phyloP scores from a whole-genome alignment of 2,888 invertebrate genomes.

The Hartigia nigra region DNA sequence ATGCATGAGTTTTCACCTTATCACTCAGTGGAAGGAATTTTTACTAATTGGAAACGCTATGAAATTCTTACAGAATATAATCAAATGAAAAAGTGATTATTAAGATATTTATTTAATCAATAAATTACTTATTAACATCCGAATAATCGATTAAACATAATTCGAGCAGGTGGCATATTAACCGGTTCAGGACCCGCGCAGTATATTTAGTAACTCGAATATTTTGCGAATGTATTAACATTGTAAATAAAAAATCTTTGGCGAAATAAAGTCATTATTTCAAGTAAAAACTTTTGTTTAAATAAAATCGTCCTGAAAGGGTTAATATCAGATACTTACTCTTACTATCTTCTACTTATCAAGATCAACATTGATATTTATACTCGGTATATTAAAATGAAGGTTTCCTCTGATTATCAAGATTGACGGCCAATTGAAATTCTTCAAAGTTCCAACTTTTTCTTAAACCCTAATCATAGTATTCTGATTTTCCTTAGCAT shows the following conservation, averaged over 20 bases:
- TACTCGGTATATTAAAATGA: not conserved
- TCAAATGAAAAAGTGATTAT: not conserved
- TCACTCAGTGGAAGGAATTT: not conserved
- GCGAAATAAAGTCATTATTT: no score
- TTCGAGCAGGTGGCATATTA: not conserved
- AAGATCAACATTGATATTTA: not conserved
- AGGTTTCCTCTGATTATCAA: not conserved
- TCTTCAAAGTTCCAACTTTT: not conserved
- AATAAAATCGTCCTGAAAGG: no score
- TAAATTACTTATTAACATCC: not conserved
- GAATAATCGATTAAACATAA: not conserved
- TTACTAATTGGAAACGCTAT: not conserved
- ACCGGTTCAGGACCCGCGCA: no score
- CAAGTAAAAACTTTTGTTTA: no score
- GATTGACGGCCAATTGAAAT: not conserved
- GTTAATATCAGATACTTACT: no score
- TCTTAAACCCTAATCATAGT: not conserved
- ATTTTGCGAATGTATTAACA: no score
- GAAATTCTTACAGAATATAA: not conserved
- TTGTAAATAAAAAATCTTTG: no score
- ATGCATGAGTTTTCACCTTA: no score
- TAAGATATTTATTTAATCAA: not conserved
- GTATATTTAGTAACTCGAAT: no score
- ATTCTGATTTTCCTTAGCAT: not conserved
- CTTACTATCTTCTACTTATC: not conserved